Percentiles rank a stretch among this genome's conserved stretches.
These are phyloP conservation scores for Circaetus gallicus DNA, from an alignment of 2,113 vertebrate species.

Conservation along the genomic window DNA sequence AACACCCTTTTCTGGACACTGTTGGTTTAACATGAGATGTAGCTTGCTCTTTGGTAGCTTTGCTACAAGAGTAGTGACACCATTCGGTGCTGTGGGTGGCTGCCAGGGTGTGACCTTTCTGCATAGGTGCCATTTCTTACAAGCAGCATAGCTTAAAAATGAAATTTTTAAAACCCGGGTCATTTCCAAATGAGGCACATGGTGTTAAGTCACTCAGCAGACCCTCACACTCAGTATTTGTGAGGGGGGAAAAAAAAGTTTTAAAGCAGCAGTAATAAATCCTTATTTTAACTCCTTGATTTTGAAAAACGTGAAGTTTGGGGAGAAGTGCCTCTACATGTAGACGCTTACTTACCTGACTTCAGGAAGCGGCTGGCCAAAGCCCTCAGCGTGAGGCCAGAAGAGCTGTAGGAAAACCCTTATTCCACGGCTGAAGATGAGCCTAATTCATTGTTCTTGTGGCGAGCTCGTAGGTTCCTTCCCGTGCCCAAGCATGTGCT, in stretches of 20 bases:
- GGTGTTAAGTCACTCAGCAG: rapidly evolving
- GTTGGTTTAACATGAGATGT: rapidly evolving
- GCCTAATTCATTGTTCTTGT: not conserved
- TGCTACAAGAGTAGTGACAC: not conserved
- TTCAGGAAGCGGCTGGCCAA: not conserved
- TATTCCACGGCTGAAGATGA: rapidly evolving
- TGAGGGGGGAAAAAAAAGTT: rapidly evolving
- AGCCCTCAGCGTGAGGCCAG: not conserved
- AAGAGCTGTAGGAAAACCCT: not conserved
- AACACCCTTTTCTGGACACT: not conserved
- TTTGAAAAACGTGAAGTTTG: not conserved
- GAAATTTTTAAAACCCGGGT: not conserved
- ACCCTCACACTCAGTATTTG: not conserved
- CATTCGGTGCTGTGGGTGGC: not conserved
- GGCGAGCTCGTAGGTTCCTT: not conserved
- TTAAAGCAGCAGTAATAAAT: not conserved
- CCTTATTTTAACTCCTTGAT: not conserved
- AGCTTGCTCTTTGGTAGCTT: not conserved
- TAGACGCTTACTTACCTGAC: not conserved
- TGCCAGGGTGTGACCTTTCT: not conserved
- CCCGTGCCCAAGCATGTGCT: not conserved
- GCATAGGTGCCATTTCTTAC: not conserved
- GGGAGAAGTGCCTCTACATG: not conserved
- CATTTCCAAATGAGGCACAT: not conserved
- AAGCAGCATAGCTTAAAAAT: not conserved